Evolutionary conservation across 2,888 invertebrate genomes (phyloP), one percentile per base, ranked within the genome.

Genomic region (Pollenia griseotomentosa): DNA sequence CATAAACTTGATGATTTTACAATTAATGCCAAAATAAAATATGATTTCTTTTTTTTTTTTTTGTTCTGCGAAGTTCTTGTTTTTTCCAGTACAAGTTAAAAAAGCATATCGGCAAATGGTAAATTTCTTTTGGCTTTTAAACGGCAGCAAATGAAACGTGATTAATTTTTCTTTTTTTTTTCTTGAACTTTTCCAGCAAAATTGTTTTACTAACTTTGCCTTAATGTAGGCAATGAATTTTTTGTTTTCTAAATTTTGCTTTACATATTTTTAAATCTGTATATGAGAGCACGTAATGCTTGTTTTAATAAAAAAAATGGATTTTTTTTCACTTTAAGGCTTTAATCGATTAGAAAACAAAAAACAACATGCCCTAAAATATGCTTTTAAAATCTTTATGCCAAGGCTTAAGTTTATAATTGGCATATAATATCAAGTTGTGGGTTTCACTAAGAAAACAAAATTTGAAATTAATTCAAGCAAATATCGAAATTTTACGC

Each of bases 221-320:
- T 48, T 46, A 85, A 59, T 65, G 59, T 66, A 85, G 65, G 85
- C 66, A 74, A 74, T 68, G 46, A n/a, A 46, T 59, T 83, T 68
- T 46, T 48, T 71, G 6, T 33, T 78, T 46, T 44, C 12, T 16
- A 6, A 42, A 0, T n/a, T n/a, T 61, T 48, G 48, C 12, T 33
- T 16, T 63, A 40, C 33, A 9, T 23, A 23, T 14, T 7, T 11
- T 7, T 12, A 48, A 40, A 61, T 71, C 14, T 65, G 23, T 40
- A 19, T 14, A 66, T 53, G 59, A 59, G 63, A 70, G 61, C 80
- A 77, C 71, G 70, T 77, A 70, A 48, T 51, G n/a, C 5, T 57
- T 65, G 16, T 55, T 79, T 55, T 55, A 70, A 33, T 14, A 78
- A 14, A 66, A 59, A 59, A 79, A 14, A 79, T 68, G 11, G 65